phyloP scores from a whole-genome alignment of 2,888 invertebrate species.

The Falcaria lacertinaria region DNA sequence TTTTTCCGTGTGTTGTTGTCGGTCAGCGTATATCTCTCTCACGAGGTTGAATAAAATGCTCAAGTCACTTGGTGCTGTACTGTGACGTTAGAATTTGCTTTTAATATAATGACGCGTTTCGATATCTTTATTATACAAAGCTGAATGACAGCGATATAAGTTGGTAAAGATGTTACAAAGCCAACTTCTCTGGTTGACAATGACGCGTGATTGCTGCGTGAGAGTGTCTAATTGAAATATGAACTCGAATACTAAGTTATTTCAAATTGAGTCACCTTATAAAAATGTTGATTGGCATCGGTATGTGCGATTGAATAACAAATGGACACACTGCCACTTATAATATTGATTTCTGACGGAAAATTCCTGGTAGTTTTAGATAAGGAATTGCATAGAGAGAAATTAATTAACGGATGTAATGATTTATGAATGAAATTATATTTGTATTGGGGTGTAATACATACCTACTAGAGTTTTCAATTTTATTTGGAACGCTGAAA shows the following conservation, averaged over 20 bases:
- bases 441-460: no score
- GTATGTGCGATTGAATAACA: conserved; percentile 25
- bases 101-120: conserved; percentile 62
- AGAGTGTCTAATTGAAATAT: conserved; percentile 70
- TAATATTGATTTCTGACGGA: background rate
- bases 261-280: conserved; percentile 49
- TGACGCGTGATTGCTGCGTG: conserved; percentile 70
- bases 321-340: conserved; percentile 8
- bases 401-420: background rate
- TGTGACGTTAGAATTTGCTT: conserved; percentile 74
- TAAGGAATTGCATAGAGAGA: background rate
- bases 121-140: conserved; percentile 70
- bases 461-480: no score
- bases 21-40: conserved; percentile 67
- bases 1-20: conserved; percentile 57
- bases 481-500: no score
- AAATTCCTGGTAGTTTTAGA: background rate
- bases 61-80: conserved; percentile 62
- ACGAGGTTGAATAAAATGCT: conserved; percentile 71
- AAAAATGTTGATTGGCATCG: conserved; percentile 63
- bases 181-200: conserved; percentile 64
- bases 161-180: conserved; percentile 58
- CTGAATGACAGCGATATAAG: conserved; percentile 62
- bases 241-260: conserved; percentile 47
- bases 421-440: no score